A percentile compares a stretch with the other conserved stretches of the same genome.
These are phyloP conservation scores for Lasioglossum oenotherae DNA, from an alignment of 2,888 invertebrate genomes.

Conservation along the genomic window DNA sequence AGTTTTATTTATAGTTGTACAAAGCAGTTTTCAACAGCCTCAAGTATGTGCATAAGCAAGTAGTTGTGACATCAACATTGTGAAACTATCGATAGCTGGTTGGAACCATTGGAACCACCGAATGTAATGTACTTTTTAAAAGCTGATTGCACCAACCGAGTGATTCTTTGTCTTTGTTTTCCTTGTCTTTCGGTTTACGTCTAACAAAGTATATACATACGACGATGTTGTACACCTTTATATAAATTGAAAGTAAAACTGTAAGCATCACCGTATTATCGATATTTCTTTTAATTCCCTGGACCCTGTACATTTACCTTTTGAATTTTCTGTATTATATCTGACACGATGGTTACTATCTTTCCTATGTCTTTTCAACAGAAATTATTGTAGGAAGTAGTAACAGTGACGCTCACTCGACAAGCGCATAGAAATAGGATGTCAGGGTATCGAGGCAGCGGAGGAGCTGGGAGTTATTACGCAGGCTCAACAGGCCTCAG, in stretches of 20 bases:
- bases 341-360: background rate
- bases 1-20: slow-evolving; percentile 53
- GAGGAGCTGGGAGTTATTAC: slow-evolving; percentile 82
- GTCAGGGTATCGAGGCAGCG: slow-evolving; percentile 82
- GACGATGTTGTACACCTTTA: slow-evolving; percentile 5
- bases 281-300: slow-evolving; percentile 19
- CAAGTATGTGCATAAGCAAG: slow-evolving; percentile 18
- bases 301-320: background rate
- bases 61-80: slow-evolving; percentile 36
- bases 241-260: slow-evolving; percentile 21
- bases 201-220: background rate
- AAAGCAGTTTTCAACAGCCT: slow-evolving; percentile 30
- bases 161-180: background rate
- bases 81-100: slow-evolving; percentile 11
- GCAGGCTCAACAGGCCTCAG: slow-evolving; percentile 87
- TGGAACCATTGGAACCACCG: background rate
- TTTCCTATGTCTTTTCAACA: slow-evolving; percentile 46
- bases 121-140: background rate
- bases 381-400: slow-evolving; percentile 71
- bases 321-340: background rate
- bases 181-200: background rate
- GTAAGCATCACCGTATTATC: slow-evolving; percentile 8
- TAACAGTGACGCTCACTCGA: slow-evolving; percentile 70
- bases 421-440: slow-evolving; percentile 74
- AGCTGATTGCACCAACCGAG: slow-evolving; percentile 12